phyloP scores from a whole-genome alignment of 1,140 invertebrate species.

The Rhyacophila brunnea region DNA sequence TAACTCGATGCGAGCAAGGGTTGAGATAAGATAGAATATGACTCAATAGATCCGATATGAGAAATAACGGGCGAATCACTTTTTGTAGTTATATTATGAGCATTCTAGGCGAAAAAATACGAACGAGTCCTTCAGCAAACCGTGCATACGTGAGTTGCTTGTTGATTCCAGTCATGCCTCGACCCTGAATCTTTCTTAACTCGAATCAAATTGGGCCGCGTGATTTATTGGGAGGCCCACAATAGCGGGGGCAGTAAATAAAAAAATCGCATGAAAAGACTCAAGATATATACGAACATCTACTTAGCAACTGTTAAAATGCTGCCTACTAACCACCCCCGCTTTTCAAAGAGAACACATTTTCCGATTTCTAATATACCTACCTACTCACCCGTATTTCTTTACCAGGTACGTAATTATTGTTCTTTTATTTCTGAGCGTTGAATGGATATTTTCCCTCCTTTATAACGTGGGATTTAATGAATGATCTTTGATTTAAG shows the following conservation, averaged over 20 bases:
- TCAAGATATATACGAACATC: background rate
- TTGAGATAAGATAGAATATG: background rate
- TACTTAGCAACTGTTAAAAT: too few relatives aligned
- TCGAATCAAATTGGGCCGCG: conserved; percentile 35
- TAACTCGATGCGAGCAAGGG: background rate
- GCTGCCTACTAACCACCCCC: background rate
- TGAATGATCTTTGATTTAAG: too few relatives aligned
- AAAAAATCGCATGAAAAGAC: conserved; percentile 11
- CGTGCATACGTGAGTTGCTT: conserved; percentile 27
- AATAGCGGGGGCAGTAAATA: conserved; percentile 24
- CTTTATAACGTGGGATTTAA: too few relatives aligned
- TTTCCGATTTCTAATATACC: background rate
- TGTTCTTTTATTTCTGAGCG: too few relatives aligned
- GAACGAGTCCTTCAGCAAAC: conserved; percentile 18
- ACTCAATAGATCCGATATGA: background rate
- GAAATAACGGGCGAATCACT: background rate
- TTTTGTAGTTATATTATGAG: conserved; percentile 9
- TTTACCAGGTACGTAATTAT: too few relatives aligned
- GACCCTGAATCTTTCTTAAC: conserved; percentile 37
- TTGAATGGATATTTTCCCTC: too few relatives aligned
- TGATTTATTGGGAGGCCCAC: conserved; percentile 32
- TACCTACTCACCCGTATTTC: too few relatives aligned
- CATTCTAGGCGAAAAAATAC: conserved; percentile 10
- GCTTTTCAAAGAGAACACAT: background rate
- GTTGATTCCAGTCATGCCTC: conserved; percentile 30